Conservation (phyloP, 2,113 vertebrate species). For the Coryphaenoides rupestris region DNA sequence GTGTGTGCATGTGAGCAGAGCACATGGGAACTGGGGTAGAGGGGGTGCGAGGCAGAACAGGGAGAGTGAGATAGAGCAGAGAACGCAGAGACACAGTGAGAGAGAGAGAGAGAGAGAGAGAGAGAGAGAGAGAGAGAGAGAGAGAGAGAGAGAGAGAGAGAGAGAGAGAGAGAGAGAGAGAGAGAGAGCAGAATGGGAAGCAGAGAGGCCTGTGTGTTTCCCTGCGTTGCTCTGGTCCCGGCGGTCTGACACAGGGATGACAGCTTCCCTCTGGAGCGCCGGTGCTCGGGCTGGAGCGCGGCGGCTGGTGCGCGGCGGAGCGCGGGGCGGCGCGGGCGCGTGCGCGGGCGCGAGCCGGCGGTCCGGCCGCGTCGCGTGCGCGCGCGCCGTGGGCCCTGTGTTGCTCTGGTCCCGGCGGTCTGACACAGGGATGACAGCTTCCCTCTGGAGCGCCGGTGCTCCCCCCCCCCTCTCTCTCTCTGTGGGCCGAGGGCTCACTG, state of each 20-base stretch:
- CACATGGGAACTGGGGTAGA: not conserved
- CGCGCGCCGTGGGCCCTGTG: no score
- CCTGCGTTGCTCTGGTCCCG: constrained; percentile 53
- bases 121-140: constrained; percentile 3
- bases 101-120: not conserved
- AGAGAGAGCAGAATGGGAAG: no score
- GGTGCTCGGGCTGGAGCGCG: no score
- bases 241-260: constrained; percentile 64
- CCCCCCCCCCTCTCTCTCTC: no score
- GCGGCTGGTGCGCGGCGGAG: no score
- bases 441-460: constrained; percentile 61
- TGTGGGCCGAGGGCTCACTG: constrained; percentile 56
- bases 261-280: constrained; percentile 69
- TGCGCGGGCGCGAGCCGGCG: no score
- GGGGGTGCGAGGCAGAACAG: not conserved
- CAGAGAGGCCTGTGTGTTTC: constrained; percentile 26
- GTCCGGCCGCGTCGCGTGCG: no score
- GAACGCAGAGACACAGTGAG: no score
- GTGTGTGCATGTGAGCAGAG: not conserved
- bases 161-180: constrained; percentile 18
- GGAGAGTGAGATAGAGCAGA: constrained; percentile 9
- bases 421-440: constrained; percentile 69
- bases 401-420: constrained; percentile 56
- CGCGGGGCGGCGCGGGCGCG: no score
- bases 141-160: constrained; percentile 27